Base-by-base conservation (phyloP, 2,113 vertebrate species). In the Apodemus sylvaticus region DNA sequence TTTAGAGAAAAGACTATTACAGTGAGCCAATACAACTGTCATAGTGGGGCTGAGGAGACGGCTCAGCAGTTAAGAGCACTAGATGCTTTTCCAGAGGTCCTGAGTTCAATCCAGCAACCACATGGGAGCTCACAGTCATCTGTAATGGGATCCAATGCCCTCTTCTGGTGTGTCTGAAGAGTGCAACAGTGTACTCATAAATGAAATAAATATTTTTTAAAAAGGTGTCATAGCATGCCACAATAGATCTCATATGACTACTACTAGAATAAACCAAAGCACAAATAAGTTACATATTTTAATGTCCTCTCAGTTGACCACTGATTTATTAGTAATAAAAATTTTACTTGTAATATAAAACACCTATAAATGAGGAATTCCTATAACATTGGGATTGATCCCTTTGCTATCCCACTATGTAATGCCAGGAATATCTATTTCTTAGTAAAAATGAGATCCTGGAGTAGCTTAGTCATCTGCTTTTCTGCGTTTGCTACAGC, bases 401-500 rank as follows among this genome's bases (percentile, higher is more conserved):
- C 0, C 5, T 93, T 90, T 85, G 51, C 22, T 66, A 22, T 55
- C 58, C n/a, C 45, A 48, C 70, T 22, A 74, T 70, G 77, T 39
- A 89, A 42, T 42, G 19, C 70, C 62, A 70, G 26, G 29, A 22
- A 70, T 90, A 76, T 45, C 29, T 39, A 16, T 31, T 48, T 60
- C 60, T 53, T 1, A 5, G 17, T 17, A 24, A 48, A 96, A 95
- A 90, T 77, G 82, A 55, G 78, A 81, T 45, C 17, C 45, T 68
- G 64, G 10, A 51, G 29, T 36, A 36, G 16, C 42, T 45, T 45
- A 85, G 62, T 58, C 64, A 48, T 88, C 74, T 97, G 94, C 92
- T 86, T 94, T 97, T 14, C 94, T 89, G 17, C 5, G 62, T 62
- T 88, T 94, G 9, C 92, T 97, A 95, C 97, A 94, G 96, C 95